Evolutionary conservation across 2,888 invertebrate species (phyloP).

Genomic region (Bhutanitis thaidina): DNA sequence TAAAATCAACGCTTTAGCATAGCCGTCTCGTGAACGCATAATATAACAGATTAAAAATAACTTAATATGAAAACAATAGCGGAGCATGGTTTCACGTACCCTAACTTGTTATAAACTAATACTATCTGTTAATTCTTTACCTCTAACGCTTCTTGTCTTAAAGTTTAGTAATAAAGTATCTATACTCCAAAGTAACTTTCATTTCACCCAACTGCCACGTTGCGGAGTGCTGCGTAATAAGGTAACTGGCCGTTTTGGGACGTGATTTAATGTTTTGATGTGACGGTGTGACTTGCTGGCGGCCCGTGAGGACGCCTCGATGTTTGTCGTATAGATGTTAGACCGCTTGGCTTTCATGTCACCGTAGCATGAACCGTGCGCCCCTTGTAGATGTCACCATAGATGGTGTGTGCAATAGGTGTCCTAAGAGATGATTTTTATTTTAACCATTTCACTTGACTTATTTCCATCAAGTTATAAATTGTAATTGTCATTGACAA

Average conservation of each 20-base stretch:
- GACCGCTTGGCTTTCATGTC: slow-evolving; percentile 60
- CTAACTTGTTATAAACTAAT: not conserved
- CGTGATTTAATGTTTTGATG: slow-evolving; percentile 49
- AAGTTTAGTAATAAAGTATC: slow-evolving; percentile 77
- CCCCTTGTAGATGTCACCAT: not conserved
- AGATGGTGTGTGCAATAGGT: slow-evolving; percentile 5
- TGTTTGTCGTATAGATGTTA: slow-evolving; percentile 71
- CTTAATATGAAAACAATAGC: slow-evolving; percentile 37
- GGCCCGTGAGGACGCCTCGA: slow-evolving; percentile 29
- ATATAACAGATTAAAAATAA: slow-evolving; percentile 40
- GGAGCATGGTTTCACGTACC: slow-evolving; percentile 48
- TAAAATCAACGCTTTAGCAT: slow-evolving; percentile 44
- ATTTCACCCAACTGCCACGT: slow-evolving; percentile 71
- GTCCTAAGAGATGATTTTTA: too few species aligned
- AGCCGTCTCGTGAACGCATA: slow-evolving; percentile 55
- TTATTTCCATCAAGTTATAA: too few species aligned
- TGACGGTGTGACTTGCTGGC: slow-evolving; percentile 40
- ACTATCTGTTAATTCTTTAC: slow-evolving; percentile 36
- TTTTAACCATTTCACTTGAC: slow-evolving; percentile 6
- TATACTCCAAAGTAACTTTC: slow-evolving; percentile 77
- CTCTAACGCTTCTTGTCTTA: slow-evolving; percentile 67
- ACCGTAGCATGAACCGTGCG: slow-evolving; percentile 6
- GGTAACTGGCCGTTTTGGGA: slow-evolving; percentile 57
- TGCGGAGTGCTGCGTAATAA: slow-evolving; percentile 67
- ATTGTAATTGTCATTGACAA: not conserved